These are phyloP conservation scores for Amphiprion ocellaris DNA, from an alignment of 2,113 vertebrate genomes.

Conservation along the genomic window DNA sequence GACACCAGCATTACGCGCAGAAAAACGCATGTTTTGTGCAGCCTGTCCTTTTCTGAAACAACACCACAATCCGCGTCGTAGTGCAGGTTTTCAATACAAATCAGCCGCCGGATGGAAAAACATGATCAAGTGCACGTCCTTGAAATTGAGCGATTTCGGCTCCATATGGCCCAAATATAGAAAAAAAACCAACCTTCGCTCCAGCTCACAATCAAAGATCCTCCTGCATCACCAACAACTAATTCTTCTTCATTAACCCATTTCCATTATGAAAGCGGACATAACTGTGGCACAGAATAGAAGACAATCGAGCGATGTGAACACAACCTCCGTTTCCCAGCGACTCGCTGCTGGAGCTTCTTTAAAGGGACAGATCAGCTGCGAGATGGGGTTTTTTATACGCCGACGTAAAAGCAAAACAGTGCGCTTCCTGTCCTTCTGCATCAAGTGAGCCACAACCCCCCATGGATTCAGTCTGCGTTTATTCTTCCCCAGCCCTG, in stretches of 20 bases:
- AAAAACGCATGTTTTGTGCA: not conserved
- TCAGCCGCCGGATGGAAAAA: not conserved
- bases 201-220: not conserved
- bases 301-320: constrained; percentile 1
- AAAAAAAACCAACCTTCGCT: not conserved
- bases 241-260: not conserved
- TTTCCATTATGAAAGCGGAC: not conserved
- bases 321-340: constrained; percentile 33
- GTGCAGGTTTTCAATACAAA: constrained; percentile 1
- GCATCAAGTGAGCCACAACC: not conserved
- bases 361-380: constrained; percentile 59
- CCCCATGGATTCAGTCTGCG: no score
- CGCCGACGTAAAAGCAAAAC: constrained; percentile 37
- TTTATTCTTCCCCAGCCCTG: no score
- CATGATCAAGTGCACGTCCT: constrained; percentile 42
- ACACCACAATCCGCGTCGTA: not conserved
- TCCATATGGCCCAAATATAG: constrained; percentile 5
- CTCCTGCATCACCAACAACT: not conserved
- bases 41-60: not conserved
- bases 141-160: constrained; percentile 38
- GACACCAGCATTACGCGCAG: not conserved
- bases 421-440: not conserved
- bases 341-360: constrained; percentile 46
- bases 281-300: not conserved
- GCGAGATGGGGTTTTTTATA: not conserved